Conservation (phyloP, 2,113 vertebrate species). For the Pluvialis apricaria region DNA sequence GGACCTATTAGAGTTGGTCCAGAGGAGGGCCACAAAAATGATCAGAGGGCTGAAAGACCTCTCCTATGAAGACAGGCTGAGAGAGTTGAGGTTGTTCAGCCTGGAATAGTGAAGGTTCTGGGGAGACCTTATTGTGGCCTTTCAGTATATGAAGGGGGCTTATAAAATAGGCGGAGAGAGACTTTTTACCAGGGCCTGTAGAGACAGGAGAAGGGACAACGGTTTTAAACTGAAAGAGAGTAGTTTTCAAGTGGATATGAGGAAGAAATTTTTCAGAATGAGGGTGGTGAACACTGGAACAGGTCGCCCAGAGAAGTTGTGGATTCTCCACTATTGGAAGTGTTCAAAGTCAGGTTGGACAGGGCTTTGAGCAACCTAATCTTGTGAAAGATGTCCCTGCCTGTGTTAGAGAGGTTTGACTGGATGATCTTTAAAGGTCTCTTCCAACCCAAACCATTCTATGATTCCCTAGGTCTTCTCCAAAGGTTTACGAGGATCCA, state of each 20-base stretch:
- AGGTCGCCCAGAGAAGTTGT: neutral
- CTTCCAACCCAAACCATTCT: neutral
- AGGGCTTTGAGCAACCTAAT: neutral
- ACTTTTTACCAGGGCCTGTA: neutral
- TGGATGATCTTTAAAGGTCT: neutral
- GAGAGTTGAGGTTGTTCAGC: neutral
- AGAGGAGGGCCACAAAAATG: neutral
- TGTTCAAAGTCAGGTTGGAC: neutral
- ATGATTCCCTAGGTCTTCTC: neutral
- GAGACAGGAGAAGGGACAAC: neutral
- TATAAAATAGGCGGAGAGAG: neutral
- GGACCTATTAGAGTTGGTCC: neutral
- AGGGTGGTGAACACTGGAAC: neutral
- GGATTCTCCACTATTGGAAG: neutral
- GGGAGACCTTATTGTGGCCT: neutral
- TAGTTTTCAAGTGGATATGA: neutral
- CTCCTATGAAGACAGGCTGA: neutral
- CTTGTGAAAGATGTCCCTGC: neutral
- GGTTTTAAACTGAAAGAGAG: neutral
- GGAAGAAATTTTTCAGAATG: neutral
- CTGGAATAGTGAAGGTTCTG: neutral
- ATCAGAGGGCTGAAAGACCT: neutral
- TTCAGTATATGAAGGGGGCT: neutral
- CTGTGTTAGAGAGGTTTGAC: neutral
- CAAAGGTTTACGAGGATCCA: neutral